Evolutionary conservation across 2,888 invertebrate species (phyloP).

Genomic region (Gnatocerus cornutus): DNA sequence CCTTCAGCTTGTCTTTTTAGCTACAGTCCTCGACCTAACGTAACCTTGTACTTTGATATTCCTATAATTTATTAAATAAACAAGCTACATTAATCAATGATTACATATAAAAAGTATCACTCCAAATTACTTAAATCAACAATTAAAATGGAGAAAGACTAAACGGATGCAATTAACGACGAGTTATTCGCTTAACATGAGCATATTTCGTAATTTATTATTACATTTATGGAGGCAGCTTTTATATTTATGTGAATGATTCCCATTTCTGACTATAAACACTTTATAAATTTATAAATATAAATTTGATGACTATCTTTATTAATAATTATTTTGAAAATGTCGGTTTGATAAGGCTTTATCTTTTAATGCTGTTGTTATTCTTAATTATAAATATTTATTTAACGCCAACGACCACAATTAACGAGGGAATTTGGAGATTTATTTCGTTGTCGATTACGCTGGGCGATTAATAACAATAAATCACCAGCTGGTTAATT

Average conservation of each 20-base stretch:
- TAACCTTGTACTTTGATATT: neutral
- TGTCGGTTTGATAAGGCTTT: neutral
- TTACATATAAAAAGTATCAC: neutral
- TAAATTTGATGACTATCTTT: constrained; percentile 4
- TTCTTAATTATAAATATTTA: constrained; percentile 8
- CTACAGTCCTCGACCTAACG: neutral
- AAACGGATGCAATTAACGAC: neutral
- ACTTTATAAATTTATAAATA: constrained; percentile 1
- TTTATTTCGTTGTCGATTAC: too few relatives aligned
- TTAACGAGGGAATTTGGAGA: too few relatives aligned
- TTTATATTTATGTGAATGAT: constrained; percentile 4
- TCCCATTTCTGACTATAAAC: constrained; percentile 1
- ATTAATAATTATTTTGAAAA: neutral
- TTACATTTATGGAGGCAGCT: constrained; percentile 1
- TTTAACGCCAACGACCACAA: neutral
- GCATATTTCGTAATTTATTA: neutral
- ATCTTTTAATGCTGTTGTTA: neutral
- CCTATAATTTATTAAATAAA: neutral
- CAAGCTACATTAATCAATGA: neutral
- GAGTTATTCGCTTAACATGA: constrained; percentile 1
- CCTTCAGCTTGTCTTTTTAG: neutral
- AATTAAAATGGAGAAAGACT: constrained; percentile 2
- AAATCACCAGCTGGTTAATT: too few relatives aligned
- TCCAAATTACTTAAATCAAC: neutral
- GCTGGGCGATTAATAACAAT: too few relatives aligned